Percentiles rank a stretch among this genome's conserved stretches.
phyloP scores from a whole-genome alignment of 2,113 vertebrate species.

The Callipepla squamata region DNA sequence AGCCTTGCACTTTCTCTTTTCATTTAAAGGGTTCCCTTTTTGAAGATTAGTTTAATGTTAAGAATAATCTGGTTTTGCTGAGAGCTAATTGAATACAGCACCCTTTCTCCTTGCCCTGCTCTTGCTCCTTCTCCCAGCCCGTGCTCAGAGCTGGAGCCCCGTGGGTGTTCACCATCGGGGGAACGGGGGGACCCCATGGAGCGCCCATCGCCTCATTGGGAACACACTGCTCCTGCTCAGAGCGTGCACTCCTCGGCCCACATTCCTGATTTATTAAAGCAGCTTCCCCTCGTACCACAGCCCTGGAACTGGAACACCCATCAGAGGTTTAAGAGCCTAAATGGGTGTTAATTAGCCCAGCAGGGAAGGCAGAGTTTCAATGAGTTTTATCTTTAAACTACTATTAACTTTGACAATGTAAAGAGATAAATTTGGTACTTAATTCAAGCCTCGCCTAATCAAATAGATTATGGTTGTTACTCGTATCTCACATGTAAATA shows the following conservation, averaged over 20 bases:
- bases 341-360: constrained; percentile 77
- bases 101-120: background rate
- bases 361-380: constrained; percentile 68
- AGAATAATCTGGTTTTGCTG: constrained; percentile 43
- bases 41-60: constrained; percentile 55
- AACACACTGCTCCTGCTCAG: constrained; percentile 1
- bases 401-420: constrained; percentile 72
- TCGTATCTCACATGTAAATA: constrained; percentile 59
- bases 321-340: constrained; percentile 73
- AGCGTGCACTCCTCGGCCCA: fast-evolving
- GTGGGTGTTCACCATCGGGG: background rate
- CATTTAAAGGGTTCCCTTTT: constrained; percentile 53
- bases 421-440: constrained; percentile 70
- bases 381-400: constrained; percentile 73
- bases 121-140: fast-evolving
- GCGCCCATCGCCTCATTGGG: background rate
- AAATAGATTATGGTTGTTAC: constrained; percentile 56
- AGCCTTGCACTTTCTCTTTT: constrained; percentile 56
- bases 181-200: fast-evolving
- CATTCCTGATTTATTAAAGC: constrained; percentile 65
- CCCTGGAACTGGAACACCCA: constrained; percentile 66
- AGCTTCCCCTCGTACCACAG: constrained; percentile 4
- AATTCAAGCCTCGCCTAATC: constrained; percentile 53
- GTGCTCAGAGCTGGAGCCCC: background rate
- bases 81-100: constrained; percentile 40